Conservation (phyloP, 2,113 vertebrate genomes). For the Centropus unirufus region DNA sequence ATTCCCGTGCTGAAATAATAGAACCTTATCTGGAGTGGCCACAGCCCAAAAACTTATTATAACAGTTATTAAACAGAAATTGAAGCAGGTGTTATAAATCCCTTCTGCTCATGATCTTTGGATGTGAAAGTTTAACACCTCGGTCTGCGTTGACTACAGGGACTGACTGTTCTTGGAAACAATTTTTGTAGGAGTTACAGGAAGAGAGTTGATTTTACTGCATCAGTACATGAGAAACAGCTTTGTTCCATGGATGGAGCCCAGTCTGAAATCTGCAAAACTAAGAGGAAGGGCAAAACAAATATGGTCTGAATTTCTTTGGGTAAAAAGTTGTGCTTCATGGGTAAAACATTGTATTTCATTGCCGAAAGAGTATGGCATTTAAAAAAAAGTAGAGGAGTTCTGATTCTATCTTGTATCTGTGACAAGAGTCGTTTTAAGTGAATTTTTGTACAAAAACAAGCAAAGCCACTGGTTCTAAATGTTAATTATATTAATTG, state of each 20-base stretch:
- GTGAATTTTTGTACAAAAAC: not conserved
- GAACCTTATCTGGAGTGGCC: constrained; percentile 63
- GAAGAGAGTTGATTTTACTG: not conserved
- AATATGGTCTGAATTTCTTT: not conserved
- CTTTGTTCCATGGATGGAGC: not conserved
- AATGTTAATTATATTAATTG: not conserved
- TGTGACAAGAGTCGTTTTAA: not conserved
- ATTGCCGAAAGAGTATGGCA: not conserved
- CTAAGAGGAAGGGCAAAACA: not conserved
- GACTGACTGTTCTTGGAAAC: constrained; percentile 1
- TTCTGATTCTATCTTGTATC: not conserved
- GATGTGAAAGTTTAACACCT: not conserved
- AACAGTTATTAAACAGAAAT: not conserved
- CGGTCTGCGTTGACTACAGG: not conserved
- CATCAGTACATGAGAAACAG: not conserved
- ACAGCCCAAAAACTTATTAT: constrained; percentile 25
- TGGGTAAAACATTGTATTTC: not conserved
- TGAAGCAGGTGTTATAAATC: not conserved
- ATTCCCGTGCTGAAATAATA: constrained; percentile 55
- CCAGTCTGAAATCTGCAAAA: not conserved
- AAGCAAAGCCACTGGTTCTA: not conserved
- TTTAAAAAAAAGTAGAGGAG: not conserved
- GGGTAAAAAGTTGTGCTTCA: not conserved
- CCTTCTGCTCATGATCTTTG: not conserved
- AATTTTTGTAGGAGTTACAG: constrained; percentile 6